A percentile compares a stretch with the other conserved stretches of the same genome.
These are phyloP conservation scores for Chionoecetes opilio DNA, from an alignment of 1,140 invertebrate species.

Conservation along the genomic window DNA sequence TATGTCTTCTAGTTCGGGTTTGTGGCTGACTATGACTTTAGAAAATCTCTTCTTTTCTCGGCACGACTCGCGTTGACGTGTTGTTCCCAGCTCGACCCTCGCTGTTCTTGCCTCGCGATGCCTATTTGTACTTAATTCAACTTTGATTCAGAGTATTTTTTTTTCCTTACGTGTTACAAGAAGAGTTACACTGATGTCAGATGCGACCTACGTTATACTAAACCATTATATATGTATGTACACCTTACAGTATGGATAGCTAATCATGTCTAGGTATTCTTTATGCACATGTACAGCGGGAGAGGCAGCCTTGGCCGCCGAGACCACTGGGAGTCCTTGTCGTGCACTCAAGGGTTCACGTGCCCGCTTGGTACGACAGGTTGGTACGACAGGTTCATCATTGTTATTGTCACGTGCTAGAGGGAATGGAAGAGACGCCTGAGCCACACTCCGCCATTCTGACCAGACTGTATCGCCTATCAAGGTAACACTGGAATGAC, in stretches of 20 bases:
- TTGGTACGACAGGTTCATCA: neutral
- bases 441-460: neutral
- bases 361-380: neutral
- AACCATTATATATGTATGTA: constrained; percentile 43
- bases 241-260: constrained; percentile 18
- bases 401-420: constrained; percentile 42
- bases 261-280: constrained; percentile 35
- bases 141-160: constrained; percentile 58
- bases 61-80: neutral
- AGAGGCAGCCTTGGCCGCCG: neutral
- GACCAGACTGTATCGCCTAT: neutral
- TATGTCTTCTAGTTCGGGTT: neutral
- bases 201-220: constrained; percentile 14
- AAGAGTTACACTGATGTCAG: constrained; percentile 29
- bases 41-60: neutral
- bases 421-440: constrained; percentile 57
- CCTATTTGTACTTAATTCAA: constrained; percentile 74
- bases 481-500: neutral
- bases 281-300: constrained; percentile 62
- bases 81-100: neutral
- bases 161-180: neutral
- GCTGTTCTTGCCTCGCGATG: constrained; percentile 25
- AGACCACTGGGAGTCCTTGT: neutral
- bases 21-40: neutral
- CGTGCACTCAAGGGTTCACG: constrained; percentile 39